Base-by-base conservation (phyloP, 2,113 vertebrate species). In the Haplochromis vanheusdeni region DNA sequence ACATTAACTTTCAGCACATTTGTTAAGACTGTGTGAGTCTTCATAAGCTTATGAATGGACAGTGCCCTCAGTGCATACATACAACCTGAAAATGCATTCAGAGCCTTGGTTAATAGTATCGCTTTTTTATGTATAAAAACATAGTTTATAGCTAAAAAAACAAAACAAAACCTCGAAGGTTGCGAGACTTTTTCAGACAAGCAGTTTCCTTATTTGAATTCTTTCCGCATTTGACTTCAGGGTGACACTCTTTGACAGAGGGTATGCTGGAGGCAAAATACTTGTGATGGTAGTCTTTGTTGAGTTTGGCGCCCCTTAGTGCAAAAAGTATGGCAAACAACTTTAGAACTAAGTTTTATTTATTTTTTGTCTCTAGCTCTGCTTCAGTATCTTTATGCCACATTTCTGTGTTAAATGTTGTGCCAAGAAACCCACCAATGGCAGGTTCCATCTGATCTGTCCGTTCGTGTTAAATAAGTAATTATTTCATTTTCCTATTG, bases 261-360 rank as follows among this genome's bases (percentile, higher is more conserved):
- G 40, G 4, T n/a, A 73, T 1, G 62, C 82, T 35, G 2, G 40
- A 79, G n/a, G 65, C 16, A 0, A 55, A 31, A n/a, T 4, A 16
- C 17, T n/a, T 2, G 19, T 1, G 13, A 79, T 3, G 16, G 17
- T 9, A n/a, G 26, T 56, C 9, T 68, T 26, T 26, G 49, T 86
- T 84, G 84, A 31, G 28, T 85, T 26, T 93, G 85, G 94, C 87
- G 62, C 90, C 91, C 85, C 85, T 26, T 58, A 88, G 91, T 90
- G 91, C 45, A 31, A 3, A 31, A 3, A 73, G 23, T 12, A 31
- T 2, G 7, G 3, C 4, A 79, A 9, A 37, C 26, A 4, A 42
- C 49, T 5, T 11, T 9, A n/a, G 14, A 10, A 55, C 33, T 0
- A 49, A 42, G 21, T 17, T 73, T 16, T 65, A 23, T 40, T 42